Conservation (phyloP, 2,113 vertebrate species). For the Neolamprologus modestus region DNA sequence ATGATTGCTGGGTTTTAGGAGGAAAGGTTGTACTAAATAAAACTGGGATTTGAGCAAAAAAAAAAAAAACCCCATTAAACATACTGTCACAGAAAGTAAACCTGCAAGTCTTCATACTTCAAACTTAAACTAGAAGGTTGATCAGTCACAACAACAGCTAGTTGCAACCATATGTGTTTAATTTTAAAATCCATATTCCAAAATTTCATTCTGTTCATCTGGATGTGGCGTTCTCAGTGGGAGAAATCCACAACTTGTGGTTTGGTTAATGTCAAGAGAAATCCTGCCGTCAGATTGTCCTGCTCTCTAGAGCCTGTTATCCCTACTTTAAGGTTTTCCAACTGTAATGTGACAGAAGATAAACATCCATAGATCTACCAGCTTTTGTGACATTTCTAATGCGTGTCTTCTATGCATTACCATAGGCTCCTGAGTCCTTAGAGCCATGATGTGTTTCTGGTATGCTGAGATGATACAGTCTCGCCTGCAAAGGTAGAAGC, state of each 20-base stretch:
- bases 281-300: neutral
- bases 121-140: neutral
- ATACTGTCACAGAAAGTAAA: neutral
- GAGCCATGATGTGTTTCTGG: constrained; percentile 58
- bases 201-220: neutral
- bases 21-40: neutral
- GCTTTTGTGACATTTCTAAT: neutral
- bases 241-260: neutral
- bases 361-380: neutral
- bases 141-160: neutral
- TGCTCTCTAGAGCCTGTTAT: neutral
- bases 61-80: accelerated
- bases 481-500: constrained; percentile 42
- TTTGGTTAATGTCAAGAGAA: neutral
- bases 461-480: constrained; percentile 72
- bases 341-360: neutral
- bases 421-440: constrained; percentile 50
- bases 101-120: neutral
- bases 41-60: neutral
- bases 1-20: neutral
- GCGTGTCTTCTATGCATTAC: constrained; percentile 14
- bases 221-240: neutral
- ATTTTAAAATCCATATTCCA: neutral
- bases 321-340: neutral
- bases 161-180: neutral